Base-by-base conservation (phyloP, 2,888 invertebrate species). In the Catocala nupta region DNA sequence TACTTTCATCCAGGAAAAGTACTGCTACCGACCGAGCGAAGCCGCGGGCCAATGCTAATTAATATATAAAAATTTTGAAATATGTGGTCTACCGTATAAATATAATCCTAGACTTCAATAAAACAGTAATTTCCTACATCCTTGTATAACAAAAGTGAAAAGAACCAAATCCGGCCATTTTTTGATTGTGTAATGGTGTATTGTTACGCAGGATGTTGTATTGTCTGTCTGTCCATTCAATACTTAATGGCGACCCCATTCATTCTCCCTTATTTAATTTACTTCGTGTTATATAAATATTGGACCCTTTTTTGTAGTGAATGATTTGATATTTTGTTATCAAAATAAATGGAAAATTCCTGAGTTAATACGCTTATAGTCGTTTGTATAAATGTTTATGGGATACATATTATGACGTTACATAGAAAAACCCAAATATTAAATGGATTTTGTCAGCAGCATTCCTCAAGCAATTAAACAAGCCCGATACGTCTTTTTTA, bases 261-360 rank as follows among this genome's bases (percentile, higher is more conserved):
- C 75, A 76, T 69, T 70, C 69, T 45, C 85, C 86, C 80, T 81
- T 83, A 83, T 85, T 85, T 85, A 82, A 84, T 86, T 85, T 83
- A 80, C 73, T 68, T 63, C 63, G 65, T 43, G 36, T 55, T 63
- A 44, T 58, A 47, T 67, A 63, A 77, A 71, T 58, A 61, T 16
- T 60, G 2, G 47, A 59, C 65, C 71, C 59, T 70, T 78, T 73
- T 79, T 68, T 67, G 50, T 59, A 48, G 16, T 53, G 12, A 50
- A 71, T 68, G 56, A 68, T 69, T 71, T 47, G 34, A 49, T 55
- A 44, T 59, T 59, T 62, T 52, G 25, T 68, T 48, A 48, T 36
- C 39, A 57, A 49, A 54, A 59, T 43, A n/a, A 39, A 13, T 36
- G 6, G 25, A 25, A 39, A 7, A 39, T 39, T 39, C 9, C 9